Evolutionary conservation across 2,888 invertebrate genomes (phyloP).

Genomic region (Helobdella robusta): DNA sequence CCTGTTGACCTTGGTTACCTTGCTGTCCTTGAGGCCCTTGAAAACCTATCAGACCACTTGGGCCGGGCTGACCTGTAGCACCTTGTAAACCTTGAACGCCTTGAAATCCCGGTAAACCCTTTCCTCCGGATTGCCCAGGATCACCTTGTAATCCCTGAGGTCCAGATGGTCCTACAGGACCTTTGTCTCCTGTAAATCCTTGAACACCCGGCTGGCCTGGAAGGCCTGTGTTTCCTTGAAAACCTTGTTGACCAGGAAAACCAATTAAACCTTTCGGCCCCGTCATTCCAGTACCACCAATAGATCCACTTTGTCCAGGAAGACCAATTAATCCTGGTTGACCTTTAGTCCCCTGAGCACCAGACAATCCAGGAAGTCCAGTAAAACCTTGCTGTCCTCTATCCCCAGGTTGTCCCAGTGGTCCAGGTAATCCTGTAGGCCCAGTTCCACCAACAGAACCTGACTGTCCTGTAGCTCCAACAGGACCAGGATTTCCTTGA

Average conservation of each 20-base stretch:
- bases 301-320: neutral
- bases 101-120: conserved; percentile 27
- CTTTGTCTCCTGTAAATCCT: conserved; percentile 28
- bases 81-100: conserved; percentile 15
- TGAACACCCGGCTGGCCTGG: conserved; percentile 28
- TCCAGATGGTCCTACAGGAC: conserved; percentile 29
- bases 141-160: conserved; percentile 20
- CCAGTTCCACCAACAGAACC: conserved; percentile 5
- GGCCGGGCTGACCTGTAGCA: conserved; percentile 8
- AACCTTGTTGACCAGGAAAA: conserved; percentile 27
- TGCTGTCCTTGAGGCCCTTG: conserved; percentile 24
- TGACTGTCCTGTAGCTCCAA: neutral
- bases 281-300: conserved; percentile 14
- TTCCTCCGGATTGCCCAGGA: conserved; percentile 23
- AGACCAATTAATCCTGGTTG: conserved; percentile 14
- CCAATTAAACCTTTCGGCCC: conserved; percentile 5
- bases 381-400: conserved; percentile 1
- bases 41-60: conserved; percentile 3
- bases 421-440: neutral
- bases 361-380: conserved; percentile 27
- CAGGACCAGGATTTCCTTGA: neutral
- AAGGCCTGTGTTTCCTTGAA: conserved; percentile 28
- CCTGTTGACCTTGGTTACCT: conserved; percentile 23
- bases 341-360: conserved; percentile 29
- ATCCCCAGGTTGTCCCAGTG: neutral